Evolutionary conservation across 2,888 invertebrate genomes (phyloP), one percentile per base, ranked within the genome.

Genomic region (Drosophila emarginata): DNA sequence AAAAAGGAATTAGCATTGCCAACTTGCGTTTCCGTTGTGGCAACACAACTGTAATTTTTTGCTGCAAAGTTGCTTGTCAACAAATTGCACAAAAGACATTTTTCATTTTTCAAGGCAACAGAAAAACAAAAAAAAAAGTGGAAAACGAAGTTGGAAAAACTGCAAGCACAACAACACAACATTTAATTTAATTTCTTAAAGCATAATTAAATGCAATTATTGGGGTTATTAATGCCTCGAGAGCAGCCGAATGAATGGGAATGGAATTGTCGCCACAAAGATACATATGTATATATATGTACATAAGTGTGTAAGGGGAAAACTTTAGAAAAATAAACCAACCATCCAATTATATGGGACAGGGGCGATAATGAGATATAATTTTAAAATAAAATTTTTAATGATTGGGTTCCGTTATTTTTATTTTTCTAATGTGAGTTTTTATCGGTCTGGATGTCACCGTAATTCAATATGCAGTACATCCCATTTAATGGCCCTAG

Each of bases 191-290:
- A 78, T 78, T 86, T 70, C 76, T 67, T 74, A 67, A 70, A 79
- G 76, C 74, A 61, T 75, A 78, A 84, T 87, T 84, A 84, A 87
- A 67, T 72, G 69, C 70, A 84, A 80, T 84, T 87, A 86, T 62
- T 59, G 18, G 9, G 36, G 54, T 64, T 56, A 50, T 64, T 71
- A 59, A 70, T 70, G 59, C 67, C 12, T 45, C 21, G 53, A 45
- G 59, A 32, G 40, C 58, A 37, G 11, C 56, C 39, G 23, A 67
- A 53, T n/a, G 50, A 67, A 53, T 15, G 54, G 0, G 45, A 18
- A 45, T 28, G 54, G 12, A 51, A 36, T 18, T 18, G 28, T 15
- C 7, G 14, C 26, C 9, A 18, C 3, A 32, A 12, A 54, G 32
- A 36, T 26, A 54, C 3, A 28, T 7, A 26, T 5, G 15, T 32